phyloP scores from a whole-genome alignment of 2,113 vertebrate genomes.

The Peromyscus californicus region DNA sequence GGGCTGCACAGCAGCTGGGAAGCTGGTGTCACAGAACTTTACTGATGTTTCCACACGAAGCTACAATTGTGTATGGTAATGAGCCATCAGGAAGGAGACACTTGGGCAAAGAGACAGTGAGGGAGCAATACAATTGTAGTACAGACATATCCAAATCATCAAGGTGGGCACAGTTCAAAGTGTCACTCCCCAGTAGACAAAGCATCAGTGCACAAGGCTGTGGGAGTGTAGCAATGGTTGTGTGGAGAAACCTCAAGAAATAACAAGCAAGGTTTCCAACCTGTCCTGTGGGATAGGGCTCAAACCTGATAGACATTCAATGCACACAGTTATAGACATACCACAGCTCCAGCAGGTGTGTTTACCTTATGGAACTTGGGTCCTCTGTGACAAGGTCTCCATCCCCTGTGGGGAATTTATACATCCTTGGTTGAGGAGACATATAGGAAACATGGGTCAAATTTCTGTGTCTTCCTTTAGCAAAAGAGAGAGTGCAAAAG shows the following conservation, averaged over 20 bases:
- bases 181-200: rapidly evolving
- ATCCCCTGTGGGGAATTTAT: not conserved
- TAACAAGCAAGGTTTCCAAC: not conserved
- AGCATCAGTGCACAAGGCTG: not conserved
- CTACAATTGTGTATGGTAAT: not conserved
- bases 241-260: not conserved
- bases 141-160: not conserved
- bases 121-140: not conserved
- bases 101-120: not conserved
- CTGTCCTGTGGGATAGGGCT: not conserved
- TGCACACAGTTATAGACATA: not conserved
- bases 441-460: not conserved
- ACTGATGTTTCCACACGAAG: not conserved
- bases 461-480: not conserved
- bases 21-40: not conserved
- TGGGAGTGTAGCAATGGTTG: not conserved
- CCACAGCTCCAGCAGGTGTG: not conserved
- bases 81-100: not conserved
- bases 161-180: not conserved
- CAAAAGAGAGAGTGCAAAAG: not conserved
- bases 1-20: not conserved
- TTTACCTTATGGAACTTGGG: not conserved
- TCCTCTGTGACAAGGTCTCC: not conserved
- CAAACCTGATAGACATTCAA: not conserved
- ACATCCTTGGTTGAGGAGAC: not conserved